Conservation (phyloP, 1,140 invertebrate species). For the Physella acuta region DNA sequence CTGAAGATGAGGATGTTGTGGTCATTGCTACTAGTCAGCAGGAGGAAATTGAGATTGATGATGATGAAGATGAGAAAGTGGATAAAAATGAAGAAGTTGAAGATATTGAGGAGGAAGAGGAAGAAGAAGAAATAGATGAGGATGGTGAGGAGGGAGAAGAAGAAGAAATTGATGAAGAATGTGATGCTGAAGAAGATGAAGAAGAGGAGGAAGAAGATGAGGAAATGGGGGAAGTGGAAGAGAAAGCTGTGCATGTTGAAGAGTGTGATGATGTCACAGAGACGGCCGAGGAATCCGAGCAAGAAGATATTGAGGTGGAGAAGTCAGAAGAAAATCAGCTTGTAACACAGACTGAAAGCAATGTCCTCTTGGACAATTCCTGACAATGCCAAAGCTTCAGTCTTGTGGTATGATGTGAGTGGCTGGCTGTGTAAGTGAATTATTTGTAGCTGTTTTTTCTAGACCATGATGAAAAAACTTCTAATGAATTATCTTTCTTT, state of each 20-base stretch:
- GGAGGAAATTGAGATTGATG: slow-evolving; percentile 9
- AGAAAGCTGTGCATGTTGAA: neutral
- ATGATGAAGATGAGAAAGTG: slow-evolving; percentile 13
- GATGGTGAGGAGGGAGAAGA: slow-evolving; percentile 1
- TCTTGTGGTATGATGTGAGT: no score
- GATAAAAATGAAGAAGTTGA: slow-evolving; percentile 15
- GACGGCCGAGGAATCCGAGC: neutral
- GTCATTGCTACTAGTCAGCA: neutral
- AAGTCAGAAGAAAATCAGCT: no score
- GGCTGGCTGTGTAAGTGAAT: no score
- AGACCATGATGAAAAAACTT: no score
- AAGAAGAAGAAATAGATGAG: slow-evolving; percentile 19
- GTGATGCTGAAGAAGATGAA: slow-evolving; percentile 10
- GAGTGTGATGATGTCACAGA: neutral
- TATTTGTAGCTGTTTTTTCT: no score
- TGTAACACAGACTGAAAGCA: no score
- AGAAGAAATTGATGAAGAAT: slow-evolving; percentile 1
- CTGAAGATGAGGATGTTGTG: slow-evolving; percentile 20
- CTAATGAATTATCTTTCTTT: no score
- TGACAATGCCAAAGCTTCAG: no score
- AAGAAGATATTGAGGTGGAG: no score
- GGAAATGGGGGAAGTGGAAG: neutral
- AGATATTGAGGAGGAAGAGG: slow-evolving; percentile 21
- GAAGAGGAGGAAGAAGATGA: slow-evolving; percentile 13
- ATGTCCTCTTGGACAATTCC: no score